A percentile compares a stretch with the other conserved stretches of the same genome.
phyloP scores from a whole-genome alignment of 2,797 vertebrate genomes.

The Podarcis lilfordi region DNA sequence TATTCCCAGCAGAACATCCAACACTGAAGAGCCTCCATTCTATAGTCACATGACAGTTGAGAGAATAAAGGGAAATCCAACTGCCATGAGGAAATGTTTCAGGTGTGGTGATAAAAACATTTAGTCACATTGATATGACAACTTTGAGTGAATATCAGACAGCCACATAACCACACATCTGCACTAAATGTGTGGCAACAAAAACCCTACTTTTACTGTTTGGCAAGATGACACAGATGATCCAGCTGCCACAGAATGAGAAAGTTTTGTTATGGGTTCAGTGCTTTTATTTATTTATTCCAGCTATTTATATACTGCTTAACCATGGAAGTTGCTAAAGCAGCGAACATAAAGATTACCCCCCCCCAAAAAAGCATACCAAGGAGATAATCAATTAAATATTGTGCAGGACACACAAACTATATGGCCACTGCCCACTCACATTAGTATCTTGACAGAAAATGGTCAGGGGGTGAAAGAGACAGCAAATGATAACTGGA shows the following conservation, averaged over 20 bases:
- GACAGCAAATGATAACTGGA: not conserved
- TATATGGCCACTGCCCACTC: not conserved
- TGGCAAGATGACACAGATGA: not conserved
- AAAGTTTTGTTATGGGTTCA: not conserved
- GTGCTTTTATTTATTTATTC: not conserved
- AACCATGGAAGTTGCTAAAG: too few relatives aligned
- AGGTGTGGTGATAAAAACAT: not conserved
- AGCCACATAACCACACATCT: too few relatives aligned
- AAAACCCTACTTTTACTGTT: not conserved
- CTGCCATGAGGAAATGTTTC: not conserved
- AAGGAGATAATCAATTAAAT: too few relatives aligned
- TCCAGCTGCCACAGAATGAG: not conserved
- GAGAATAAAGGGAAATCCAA: not conserved
- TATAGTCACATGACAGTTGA: not conserved
- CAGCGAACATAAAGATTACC: too few relatives aligned
- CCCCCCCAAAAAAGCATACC: too few relatives aligned
- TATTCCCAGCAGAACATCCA: not conserved
- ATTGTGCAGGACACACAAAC: not conserved
- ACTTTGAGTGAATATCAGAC: not conserved
- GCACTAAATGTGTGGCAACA: not conserved
- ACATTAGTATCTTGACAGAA: not conserved
- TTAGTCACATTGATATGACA: not conserved
- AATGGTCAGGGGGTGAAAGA: not conserved
- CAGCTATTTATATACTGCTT: too few relatives aligned
- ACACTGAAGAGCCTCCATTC: not conserved